Base-by-base conservation (phyloP, 2,797 vertebrate genomes). In the Xenops minutus region DNA sequence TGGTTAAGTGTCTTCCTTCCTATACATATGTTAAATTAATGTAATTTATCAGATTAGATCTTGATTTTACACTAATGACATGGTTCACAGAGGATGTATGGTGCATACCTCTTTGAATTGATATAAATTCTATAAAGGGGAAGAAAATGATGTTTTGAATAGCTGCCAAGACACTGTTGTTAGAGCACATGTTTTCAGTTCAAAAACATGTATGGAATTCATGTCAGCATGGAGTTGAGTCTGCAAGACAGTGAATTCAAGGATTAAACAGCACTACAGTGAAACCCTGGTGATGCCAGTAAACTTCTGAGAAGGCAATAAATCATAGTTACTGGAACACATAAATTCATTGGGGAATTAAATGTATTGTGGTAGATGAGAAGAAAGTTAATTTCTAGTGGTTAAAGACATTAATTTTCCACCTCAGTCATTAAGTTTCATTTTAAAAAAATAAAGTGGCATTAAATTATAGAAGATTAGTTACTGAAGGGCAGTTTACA, bases 121-220 rank as follows among this genome's bases (percentile, higher is more conserved):
- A 76, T 90, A 29, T 61, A 69, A 76, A 49, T 88, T 75, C 66
- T 92, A 13, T 84, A 79, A 88, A 88, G 55, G 34, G 32, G 75
- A 89, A 86, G 69, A 91, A 94, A 88, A 78, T 54, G 0, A 49
- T 86, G 17, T 92, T 93, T 93, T 94, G 85, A 85, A 82, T 69
- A 78, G 67, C 62, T 95, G 85, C 89, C 83, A 84, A 90, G 55
- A 36, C 55, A 51, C 59, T 79, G 56, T 81, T 92, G 63, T 88
- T 76, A 79, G 22, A 92, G 55, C 71, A 94, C 22, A 37, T 80
- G 85, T 93, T 94, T 96, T 96, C 59, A 63, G 71, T 96, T 90
- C 18, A 39, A 55, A 95, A 93, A 51, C 76, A 30, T 37, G 37
- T 86, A 27, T 93, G 85, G 80, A 95, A 97, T 97, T 96, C 73